Conservation (phyloP, 2,113 vertebrate species). For the Chrysemys picta region DNA sequence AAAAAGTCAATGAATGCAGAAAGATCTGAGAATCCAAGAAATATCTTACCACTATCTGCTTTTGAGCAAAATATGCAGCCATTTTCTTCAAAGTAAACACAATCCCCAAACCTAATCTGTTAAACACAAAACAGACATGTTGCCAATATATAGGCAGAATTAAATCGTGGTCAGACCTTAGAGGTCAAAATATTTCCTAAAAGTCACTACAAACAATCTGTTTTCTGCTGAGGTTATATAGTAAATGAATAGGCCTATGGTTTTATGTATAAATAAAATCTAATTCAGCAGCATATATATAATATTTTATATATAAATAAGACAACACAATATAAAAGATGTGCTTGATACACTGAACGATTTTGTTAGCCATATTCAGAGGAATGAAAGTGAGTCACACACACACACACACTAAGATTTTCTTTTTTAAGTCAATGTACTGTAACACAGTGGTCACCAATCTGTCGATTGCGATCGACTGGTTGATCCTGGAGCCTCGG, state of each 20-base stretch:
- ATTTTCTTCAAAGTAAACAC: conserved; percentile 88
- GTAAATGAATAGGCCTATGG: neutral
- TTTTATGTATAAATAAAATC: neutral
- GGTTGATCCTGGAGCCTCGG: no score
- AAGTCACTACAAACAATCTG: neutral
- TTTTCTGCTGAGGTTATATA: neutral
- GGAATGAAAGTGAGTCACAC: neutral
- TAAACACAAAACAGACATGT: conserved; percentile 45
- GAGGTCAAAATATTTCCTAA: neutral
- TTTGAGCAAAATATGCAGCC: conserved; percentile 85
- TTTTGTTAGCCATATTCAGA: neutral
- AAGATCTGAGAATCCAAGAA: neutral
- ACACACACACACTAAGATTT: neutral
- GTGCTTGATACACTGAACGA: neutral
- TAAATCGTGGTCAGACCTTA: neutral
- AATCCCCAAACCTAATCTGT: conserved; percentile 84
- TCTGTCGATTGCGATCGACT: no score
- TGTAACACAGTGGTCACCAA: no score
- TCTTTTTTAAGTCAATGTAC: neutral
- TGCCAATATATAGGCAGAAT: neutral
- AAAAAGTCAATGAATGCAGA: neutral
- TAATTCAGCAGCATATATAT: neutral
- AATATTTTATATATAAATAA: neutral
- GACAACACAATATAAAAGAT: neutral
- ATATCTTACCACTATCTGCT: conserved; percentile 80